Conservation (phyloP, 2,113 vertebrate species). For the Otocyon megalotis region DNA sequence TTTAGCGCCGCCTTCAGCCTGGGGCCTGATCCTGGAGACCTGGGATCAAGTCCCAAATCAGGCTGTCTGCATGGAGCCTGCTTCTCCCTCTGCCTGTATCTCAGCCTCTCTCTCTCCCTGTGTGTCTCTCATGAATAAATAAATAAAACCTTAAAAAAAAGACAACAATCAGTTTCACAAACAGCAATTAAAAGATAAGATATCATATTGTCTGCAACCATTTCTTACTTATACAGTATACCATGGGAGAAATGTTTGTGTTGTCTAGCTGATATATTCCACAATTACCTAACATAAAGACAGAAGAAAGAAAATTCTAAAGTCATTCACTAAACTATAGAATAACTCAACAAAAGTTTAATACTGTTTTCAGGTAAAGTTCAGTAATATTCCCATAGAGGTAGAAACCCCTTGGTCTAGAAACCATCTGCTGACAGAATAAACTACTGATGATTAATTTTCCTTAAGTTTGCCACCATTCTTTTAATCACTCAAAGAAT, state of each 20-base stretch:
- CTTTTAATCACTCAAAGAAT: background rate
- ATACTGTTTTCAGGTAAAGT: background rate
- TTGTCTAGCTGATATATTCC: background rate
- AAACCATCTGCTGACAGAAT: background rate
- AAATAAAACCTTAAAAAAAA: too few relatives aligned
- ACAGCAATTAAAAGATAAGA: background rate
- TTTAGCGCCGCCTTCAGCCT: too few relatives aligned
- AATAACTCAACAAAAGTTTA: background rate
- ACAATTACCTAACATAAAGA: background rate
- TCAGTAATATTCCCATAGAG: background rate
- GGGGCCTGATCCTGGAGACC: too few relatives aligned
- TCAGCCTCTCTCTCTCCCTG: too few relatives aligned
- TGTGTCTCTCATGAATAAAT: too few relatives aligned
- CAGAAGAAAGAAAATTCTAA: conserved; percentile 1
- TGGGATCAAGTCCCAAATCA: too few relatives aligned
- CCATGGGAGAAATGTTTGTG: background rate
- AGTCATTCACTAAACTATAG: background rate
- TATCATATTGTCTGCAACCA: background rate
- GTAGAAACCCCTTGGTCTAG: background rate
- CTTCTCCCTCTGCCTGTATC: too few relatives aligned
- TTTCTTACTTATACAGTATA: background rate
- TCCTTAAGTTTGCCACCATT: background rate
- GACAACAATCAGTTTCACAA: too few relatives aligned
- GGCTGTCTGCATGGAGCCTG: too few relatives aligned
- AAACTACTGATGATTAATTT: background rate